Evolutionary conservation across 2,888 invertebrate species (phyloP).

Genomic region (Mystacides longicornis): DNA sequence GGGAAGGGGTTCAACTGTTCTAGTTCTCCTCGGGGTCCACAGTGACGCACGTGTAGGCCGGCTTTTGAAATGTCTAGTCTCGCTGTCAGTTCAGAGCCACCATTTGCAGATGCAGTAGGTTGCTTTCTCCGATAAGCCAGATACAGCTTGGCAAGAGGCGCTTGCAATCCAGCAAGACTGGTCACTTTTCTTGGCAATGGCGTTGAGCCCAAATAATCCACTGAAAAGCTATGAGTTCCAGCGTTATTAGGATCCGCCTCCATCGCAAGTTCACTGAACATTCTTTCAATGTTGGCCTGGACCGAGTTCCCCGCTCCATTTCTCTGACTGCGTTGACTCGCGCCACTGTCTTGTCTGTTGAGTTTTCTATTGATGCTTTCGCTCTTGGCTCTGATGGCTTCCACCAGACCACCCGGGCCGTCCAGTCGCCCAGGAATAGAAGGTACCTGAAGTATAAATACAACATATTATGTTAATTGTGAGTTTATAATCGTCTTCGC

Average conservation of each 20-base stretch:
- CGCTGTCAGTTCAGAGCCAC: slow-evolving; percentile 32
- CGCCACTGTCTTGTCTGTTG: slow-evolving; percentile 10
- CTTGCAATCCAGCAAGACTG: slow-evolving; percentile 74
- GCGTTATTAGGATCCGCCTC: slow-evolving; percentile 48
- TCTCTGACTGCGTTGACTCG: slow-evolving; percentile 10
- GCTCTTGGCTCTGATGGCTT: slow-evolving; percentile 10
- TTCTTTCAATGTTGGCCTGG: slow-evolving; percentile 79
- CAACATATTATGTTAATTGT: not conserved
- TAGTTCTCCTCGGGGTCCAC: slow-evolving; percentile 54
- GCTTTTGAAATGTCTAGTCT: slow-evolving; percentile 58
- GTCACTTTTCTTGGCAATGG: slow-evolving; percentile 73
- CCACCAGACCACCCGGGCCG: slow-evolving; percentile 21
- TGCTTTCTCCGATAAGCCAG: slow-evolving; percentile 53
- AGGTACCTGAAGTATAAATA: slow-evolving; percentile 19
- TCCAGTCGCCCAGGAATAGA: slow-evolving; percentile 24
- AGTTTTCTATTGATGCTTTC: slow-evolving; percentile 31
- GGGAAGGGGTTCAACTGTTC: slow-evolving; percentile 76
- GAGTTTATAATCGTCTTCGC: not conserved
- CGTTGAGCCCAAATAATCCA: slow-evolving; percentile 77
- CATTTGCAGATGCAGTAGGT: slow-evolving; percentile 38
- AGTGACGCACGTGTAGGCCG: slow-evolving; percentile 66
- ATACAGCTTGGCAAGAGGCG: slow-evolving; percentile 69
- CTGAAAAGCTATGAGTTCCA: slow-evolving; percentile 56
- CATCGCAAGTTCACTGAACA: slow-evolving; percentile 70
- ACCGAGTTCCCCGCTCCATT: slow-evolving; percentile 55